These are phyloP conservation scores for Phortica magna DNA, from an alignment of 2,888 invertebrate genomes.

Conservation along the genomic window DNA sequence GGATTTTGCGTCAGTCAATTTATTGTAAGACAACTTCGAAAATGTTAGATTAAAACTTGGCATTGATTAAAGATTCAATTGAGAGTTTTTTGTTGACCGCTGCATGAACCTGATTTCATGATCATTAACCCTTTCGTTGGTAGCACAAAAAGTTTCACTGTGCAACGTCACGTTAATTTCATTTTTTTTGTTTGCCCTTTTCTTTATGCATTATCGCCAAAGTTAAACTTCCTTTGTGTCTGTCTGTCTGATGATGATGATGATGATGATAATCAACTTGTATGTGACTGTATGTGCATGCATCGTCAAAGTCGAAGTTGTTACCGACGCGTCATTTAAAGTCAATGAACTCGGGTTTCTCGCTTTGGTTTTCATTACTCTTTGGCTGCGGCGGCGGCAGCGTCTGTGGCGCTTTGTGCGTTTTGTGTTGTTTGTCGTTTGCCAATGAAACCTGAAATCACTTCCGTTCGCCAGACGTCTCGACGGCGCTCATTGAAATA, in stretches of 20 bases:
- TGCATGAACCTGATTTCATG: no score
- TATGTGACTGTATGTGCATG: background rate
- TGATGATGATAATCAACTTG: background rate
- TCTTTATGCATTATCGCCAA: conserved; percentile 21
- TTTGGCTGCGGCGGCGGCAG: background rate
- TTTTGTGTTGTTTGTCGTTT: background rate
- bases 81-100: background rate
- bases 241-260: no score
- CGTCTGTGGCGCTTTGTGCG: background rate
- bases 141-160: background rate
- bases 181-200: background rate
- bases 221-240: conserved; percentile 24
- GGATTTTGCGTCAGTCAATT: no score
- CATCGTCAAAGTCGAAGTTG: background rate
- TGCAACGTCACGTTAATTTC: background rate
- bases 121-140: no score
- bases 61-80: background rate
- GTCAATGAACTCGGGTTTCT: conserved; percentile 24
- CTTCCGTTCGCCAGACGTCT: conserved; percentile 19
- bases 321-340: conserved; percentile 8
- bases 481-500: conserved; percentile 23
- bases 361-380: background rate
- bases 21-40: no score
- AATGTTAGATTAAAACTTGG: no score
- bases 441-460: conserved; percentile 19